Evolutionary conservation across 2,113 vertebrate species (phyloP), one percentile per base, ranked within the genome.

Genomic region (Albula goreensis): DNA sequence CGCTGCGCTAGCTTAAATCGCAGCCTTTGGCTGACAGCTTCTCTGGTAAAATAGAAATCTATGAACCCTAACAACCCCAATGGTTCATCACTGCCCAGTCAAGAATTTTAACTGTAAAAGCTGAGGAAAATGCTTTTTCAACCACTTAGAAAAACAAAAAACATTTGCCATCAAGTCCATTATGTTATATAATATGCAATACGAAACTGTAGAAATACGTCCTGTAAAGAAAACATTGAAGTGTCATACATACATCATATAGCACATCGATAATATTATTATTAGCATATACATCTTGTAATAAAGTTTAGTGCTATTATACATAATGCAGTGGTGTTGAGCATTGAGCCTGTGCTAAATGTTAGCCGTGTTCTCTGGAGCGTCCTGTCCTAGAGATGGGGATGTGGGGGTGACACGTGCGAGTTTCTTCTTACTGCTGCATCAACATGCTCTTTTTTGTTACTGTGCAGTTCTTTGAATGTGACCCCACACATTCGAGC

Each of bases 401-500:
- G 88, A 85, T 41, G 25, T 85, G 85, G 81, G 48, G 88, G 86
- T 41, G 86, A 87, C 77, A 88, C 87, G 86, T 87, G 89, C 91
- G 91, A 87, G 86, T 87, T 85, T 92, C 93, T 92, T 90, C 91
- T 91, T 17, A 87, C 85, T 9, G 87, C 91, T 89, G 91, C 90
- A 92, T 94, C 94, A 94, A 91, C 92, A 91, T 83, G 83, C 91
- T 86, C 89, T 88, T 85, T 11, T 10, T 11, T 88, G 78, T 56
- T 90, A 85, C 78, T 1, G 70, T 86, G 82, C 70, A 82, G 84
- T 82, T 12, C 81, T 90, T 85, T 86, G 70, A 87, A 89, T 84
- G 81, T 25, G 5, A 77, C 87, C 52, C 77, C 50, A 86, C 87
- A 85, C 85, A 52, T 52, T 22, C n/a, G 86, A 87, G 85, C 83